Percentiles rank a stretch among this genome's conserved stretches.
phyloP scores from a whole-genome alignment of 64 coral and sea anemone species.

The Stylophora pistillata region DNA sequence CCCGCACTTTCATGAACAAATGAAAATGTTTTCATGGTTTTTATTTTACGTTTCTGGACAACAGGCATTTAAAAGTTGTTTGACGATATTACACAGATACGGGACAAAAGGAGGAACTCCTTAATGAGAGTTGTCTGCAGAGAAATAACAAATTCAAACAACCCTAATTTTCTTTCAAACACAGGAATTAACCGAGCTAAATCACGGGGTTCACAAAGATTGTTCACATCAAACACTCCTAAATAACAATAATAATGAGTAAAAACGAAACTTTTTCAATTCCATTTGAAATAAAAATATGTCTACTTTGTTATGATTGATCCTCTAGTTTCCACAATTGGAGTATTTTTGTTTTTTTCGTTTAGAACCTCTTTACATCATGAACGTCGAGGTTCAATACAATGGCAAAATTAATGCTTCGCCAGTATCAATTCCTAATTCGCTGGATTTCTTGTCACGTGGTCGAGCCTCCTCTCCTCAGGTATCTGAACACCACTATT shows the following conservation, averaged over 20 bases:
- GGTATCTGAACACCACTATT: conserved; percentile 77
- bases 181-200: too few species aligned
- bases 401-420: background rate
- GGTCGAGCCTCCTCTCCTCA: conserved; percentile 51
- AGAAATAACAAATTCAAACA: too few species aligned
- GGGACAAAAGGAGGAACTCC: too few species aligned
- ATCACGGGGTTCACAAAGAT: background rate
- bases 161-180: too few species aligned
- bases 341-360: background rate
- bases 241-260: background rate
- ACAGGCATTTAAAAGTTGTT: too few species aligned
- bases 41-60: too few species aligned
- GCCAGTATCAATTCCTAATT: background rate
- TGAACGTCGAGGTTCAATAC: background rate
- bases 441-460: conserved; percentile 34
- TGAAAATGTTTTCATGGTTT: too few species aligned
- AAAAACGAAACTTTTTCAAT: background rate
- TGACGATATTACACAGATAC: too few species aligned
- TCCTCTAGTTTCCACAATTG: background rate
- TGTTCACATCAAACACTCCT: background rate
- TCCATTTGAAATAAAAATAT: background rate
- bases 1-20: too few species aligned
- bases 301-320: background rate
- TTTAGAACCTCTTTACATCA: background rate
- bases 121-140: too few species aligned